Conservation (phyloP, 2,888 invertebrate genomes). For the Pardosa pseudoannulata region DNA sequence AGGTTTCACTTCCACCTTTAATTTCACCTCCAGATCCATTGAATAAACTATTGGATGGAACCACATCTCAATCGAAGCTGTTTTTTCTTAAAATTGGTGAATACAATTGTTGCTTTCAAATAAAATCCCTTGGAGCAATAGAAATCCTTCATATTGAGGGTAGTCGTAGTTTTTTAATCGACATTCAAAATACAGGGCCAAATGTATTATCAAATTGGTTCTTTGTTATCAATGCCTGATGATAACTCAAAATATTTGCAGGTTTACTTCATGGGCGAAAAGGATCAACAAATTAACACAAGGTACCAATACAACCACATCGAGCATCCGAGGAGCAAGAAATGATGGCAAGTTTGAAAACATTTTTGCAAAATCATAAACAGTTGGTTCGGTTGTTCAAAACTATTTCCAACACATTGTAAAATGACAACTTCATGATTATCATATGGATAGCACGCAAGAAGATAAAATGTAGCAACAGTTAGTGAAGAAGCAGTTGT, state of each 20-base stretch:
- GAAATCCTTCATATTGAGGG: too few species aligned
- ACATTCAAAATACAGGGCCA: slow-evolving; percentile 16
- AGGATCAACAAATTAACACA: neutral
- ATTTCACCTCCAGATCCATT: too few species aligned
- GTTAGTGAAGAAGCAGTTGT: slow-evolving; percentile 74
- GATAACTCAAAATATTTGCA: slow-evolving; percentile 1
- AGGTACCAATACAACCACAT: neutral
- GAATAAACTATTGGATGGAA: too few species aligned
- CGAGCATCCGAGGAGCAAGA: neutral
- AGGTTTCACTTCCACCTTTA: too few species aligned
- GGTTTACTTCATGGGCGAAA: neutral
- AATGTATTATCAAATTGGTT: slow-evolving; percentile 20
- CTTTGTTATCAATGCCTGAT: neutral
- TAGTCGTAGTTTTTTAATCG: slow-evolving; percentile 2
- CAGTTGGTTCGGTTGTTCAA: slow-evolving; percentile 27
- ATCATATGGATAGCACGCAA: slow-evolving; percentile 62
- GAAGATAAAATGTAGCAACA: slow-evolving; percentile 73
- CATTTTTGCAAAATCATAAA: neutral
- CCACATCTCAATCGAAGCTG: too few species aligned
- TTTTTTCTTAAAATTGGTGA: too few species aligned
- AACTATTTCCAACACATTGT: slow-evolving; percentile 43
- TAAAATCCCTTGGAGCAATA: too few species aligned
- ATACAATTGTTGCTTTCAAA: too few species aligned
- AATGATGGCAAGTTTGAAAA: slow-evolving; percentile 7
- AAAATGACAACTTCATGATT: slow-evolving; percentile 45